These are phyloP conservation scores for Caenorhabditis macrosperma DNA, from an alignment of 2,888 invertebrate genomes.

Conservation along the genomic window DNA sequence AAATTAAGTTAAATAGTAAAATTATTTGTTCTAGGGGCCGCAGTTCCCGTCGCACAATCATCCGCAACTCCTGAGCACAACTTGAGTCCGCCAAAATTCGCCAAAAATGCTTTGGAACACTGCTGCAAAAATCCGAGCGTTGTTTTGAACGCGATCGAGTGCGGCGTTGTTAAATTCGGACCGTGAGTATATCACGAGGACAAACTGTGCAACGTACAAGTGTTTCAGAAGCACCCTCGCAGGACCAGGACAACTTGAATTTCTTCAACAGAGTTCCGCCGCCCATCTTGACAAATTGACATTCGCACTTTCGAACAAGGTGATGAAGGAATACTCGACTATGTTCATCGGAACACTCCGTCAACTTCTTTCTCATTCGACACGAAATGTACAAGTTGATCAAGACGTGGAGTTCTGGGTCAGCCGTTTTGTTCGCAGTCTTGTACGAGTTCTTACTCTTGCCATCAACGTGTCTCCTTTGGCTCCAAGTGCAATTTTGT, in stretches of 20 bases:
- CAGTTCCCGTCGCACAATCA: constrained; percentile 84
- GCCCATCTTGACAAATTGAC: constrained; percentile 97
- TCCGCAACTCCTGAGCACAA: constrained; percentile 87
- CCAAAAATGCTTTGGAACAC: constrained; percentile 82
- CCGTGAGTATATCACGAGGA: constrained; percentile 3
- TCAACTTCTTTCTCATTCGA: constrained; percentile 4
- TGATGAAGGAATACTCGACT: constrained; percentile 93
- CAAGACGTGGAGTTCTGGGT: constrained; percentile 53
- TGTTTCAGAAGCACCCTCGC: constrained; percentile 83
- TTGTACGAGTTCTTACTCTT: constrained; percentile 95
- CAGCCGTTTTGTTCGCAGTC: constrained; percentile 93
- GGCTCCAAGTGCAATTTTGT: constrained; percentile 65
- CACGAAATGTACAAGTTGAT: constrained; percentile 23
- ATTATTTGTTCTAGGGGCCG: neutral
- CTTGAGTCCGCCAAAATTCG: constrained; percentile 96
- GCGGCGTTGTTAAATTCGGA: constrained; percentile 11
- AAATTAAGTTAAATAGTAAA: neutral
- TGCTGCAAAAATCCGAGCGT: constrained; percentile 52
- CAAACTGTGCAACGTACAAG: too few relatives aligned
- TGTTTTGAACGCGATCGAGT: constrained; percentile 58
- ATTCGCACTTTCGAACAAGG: constrained; percentile 94
- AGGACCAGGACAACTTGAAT: constrained; percentile 17
- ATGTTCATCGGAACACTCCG: constrained; percentile 89
- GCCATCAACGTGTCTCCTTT: constrained; percentile 82
- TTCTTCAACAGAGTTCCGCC: constrained; percentile 84